phyloP scores from a whole-genome alignment of 37 sponge, comb jelly and placozoan genomes.

The Haliclona indistincta region DNA sequence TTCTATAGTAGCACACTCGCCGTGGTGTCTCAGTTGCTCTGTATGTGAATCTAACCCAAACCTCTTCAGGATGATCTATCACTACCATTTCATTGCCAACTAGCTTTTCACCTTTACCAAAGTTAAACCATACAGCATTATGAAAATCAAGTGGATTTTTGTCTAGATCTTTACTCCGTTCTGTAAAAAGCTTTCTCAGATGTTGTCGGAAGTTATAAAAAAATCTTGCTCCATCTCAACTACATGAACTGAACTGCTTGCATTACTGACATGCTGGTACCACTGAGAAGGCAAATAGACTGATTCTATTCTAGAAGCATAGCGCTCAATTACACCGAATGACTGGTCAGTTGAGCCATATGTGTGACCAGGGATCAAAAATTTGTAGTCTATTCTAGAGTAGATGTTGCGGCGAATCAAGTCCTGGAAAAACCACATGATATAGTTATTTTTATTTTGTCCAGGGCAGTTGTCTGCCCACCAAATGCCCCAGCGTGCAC shows the following conservation, averaged over 20 bases:
- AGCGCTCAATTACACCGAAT: slow-evolving; percentile 26
- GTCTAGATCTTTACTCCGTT: slow-evolving; percentile 36
- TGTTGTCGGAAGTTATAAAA: slow-evolving; percentile 41
- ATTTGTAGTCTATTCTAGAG: slow-evolving; percentile 54
- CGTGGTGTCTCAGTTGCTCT: slow-evolving; percentile 20
- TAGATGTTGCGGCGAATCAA: slow-evolving; percentile 41
- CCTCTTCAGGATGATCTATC: slow-evolving; percentile 18
- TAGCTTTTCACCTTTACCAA: slow-evolving; percentile 28
- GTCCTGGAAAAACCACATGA: slow-evolving; percentile 57
- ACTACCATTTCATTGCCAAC: slow-evolving; percentile 8
- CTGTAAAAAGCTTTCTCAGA: slow-evolving; percentile 30
- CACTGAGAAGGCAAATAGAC: slow-evolving; percentile 39
- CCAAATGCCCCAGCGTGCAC: slow-evolving; percentile 55
- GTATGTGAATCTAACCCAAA: slow-evolving; percentile 36
- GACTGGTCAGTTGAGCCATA: slow-evolving; percentile 50
- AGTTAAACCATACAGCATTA: slow-evolving; percentile 50
- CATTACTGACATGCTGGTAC: slow-evolving; percentile 28
- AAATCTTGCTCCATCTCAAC: slow-evolving; percentile 43
- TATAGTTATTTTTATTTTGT: slow-evolving; percentile 51
- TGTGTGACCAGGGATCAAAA: slow-evolving; percentile 55
- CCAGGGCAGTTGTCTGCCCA: slow-evolving; percentile 71
- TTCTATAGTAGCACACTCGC: slow-evolving; percentile 21
- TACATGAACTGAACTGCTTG: slow-evolving; percentile 20
- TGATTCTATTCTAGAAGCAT: slow-evolving; percentile 30
- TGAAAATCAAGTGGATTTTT: slow-evolving; percentile 38